Percentiles rank a stretch among this genome's conserved stretches.
phyloP scores from a whole-genome alignment of 2,888 invertebrate species.

The Syrista parreyssii region DNA sequence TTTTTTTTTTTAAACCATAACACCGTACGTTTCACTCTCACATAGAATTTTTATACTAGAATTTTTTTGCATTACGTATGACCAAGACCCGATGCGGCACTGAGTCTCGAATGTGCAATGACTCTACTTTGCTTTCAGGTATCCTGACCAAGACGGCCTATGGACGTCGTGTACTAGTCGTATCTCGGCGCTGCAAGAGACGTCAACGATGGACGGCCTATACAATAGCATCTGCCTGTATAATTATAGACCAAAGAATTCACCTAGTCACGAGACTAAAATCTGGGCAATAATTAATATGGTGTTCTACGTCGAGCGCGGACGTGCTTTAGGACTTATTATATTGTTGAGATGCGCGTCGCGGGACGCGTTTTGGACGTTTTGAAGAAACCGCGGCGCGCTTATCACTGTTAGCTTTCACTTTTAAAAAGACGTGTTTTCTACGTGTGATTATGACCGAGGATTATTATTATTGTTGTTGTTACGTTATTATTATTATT shows the following conservation, averaged over 20 bases:
- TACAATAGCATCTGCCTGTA: background rate
- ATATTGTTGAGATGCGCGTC: background rate
- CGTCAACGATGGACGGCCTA: background rate
- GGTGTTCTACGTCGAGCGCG: no score
- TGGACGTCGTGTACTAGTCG: background rate
- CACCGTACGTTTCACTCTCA: background rate
- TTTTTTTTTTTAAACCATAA: background rate
- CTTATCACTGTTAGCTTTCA: constrained; percentile 14
- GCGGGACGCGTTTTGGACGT: background rate
- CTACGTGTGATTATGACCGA: constrained; percentile 14
- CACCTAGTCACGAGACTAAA: background rate
- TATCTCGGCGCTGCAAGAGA: background rate
- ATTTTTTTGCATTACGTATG: background rate
- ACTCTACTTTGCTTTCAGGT: background rate
- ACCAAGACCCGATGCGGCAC: background rate
- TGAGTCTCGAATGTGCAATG: background rate
- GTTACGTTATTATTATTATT: background rate
- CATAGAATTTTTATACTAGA: background rate
- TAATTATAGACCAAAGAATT: background rate
- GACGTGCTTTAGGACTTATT: background rate
- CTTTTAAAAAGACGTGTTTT: constrained; percentile 23
- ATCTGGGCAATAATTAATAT: background rate
- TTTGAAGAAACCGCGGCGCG: background rate
- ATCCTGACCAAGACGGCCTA: background rate
- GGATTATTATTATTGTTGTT: background rate